Conservation (phyloP, 2,797 vertebrate genomes). For the Crocodylus rhombifer region DNA sequence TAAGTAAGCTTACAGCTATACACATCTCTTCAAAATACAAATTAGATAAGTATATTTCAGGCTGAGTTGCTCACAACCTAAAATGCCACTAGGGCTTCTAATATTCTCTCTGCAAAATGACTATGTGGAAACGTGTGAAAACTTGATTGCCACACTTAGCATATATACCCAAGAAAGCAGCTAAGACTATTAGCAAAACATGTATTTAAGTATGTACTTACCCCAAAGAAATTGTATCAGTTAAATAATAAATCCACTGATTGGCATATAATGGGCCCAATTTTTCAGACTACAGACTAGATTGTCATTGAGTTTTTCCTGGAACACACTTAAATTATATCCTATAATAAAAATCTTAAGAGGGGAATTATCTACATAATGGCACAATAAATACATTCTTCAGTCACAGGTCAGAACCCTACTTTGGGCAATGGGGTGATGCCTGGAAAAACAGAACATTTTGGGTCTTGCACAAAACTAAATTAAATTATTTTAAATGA, state of each 20-base stretch:
- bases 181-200: not conserved
- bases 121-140: too few species aligned
- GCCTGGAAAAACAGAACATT: not conserved
- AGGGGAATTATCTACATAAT: not conserved
- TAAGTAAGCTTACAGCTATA: not conserved
- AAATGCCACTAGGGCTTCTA: not conserved
- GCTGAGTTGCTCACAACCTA: not conserved
- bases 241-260: slow-evolving; percentile 26
- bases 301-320: not conserved
- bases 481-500: not conserved
- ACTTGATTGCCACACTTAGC: not conserved
- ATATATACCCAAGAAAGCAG: not conserved
- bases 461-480: not conserved
- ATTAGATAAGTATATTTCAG: not conserved
- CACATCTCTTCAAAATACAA: too few species aligned
- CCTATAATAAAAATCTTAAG: not conserved
- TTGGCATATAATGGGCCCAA: not conserved
- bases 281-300: not conserved
- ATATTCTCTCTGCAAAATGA: not conserved
- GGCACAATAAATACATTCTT: not conserved
- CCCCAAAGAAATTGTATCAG: slow-evolving; percentile 14
- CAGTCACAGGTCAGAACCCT: not conserved
- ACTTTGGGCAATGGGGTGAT: not conserved
- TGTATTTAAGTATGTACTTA: not conserved
- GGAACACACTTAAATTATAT: not conserved